phyloP scores from a whole-genome alignment of 2,888 invertebrate species.

The Athripsodes cinereus region DNA sequence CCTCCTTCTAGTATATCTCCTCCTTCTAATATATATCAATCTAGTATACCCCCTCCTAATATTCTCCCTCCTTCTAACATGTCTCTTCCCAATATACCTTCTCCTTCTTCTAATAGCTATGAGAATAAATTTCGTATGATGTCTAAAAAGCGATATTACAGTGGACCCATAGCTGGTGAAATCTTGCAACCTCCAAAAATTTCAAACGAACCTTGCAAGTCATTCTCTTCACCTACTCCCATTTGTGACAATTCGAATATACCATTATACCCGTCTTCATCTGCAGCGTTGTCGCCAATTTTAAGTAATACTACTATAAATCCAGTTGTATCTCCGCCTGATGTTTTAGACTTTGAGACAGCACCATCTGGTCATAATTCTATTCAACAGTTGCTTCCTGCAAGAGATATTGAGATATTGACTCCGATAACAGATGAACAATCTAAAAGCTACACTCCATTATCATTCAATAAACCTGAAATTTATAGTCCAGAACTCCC shows the following conservation, averaged over 20 bases:
- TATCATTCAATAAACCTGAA: background rate
- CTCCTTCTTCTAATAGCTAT: background rate
- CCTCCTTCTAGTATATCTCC: background rate
- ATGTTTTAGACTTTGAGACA: too few species aligned
- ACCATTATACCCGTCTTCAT: background rate
- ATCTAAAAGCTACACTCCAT: background rate
- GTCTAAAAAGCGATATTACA: conserved; percentile 43
- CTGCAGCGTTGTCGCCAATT: background rate
- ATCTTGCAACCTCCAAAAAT: background rate
- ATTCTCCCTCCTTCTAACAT: background rate
- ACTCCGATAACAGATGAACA: too few species aligned
- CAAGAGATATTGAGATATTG: too few species aligned
- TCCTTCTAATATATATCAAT: too few species aligned
- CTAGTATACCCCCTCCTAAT: background rate
- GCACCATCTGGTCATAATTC: too few species aligned
- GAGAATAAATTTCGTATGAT: conserved; percentile 20
- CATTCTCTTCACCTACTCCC: too few species aligned
- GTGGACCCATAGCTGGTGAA: conserved; percentile 42
- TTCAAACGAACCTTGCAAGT: background rate
- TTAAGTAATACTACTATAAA: background rate
- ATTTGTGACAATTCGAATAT: background rate
- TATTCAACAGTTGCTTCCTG: too few species aligned
- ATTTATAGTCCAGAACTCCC: background rate
- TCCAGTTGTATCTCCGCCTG: too few species aligned
- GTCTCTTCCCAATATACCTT: background rate